These are phyloP conservation scores for Cylas formicarius DNA, from an alignment of 1,140 invertebrate species.

Conservation along the genomic window DNA sequence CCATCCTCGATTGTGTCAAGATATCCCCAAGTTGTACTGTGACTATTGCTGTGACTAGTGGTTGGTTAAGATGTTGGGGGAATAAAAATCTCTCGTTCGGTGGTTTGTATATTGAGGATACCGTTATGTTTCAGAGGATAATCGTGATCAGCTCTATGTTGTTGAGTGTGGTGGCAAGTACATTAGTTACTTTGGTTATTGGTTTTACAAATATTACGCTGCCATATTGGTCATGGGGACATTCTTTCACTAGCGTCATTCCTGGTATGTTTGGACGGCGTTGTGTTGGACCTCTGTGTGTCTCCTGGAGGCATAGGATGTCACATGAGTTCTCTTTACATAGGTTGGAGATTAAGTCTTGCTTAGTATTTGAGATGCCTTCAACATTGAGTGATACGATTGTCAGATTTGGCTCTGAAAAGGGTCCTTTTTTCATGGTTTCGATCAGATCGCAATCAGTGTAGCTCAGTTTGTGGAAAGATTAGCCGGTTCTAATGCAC, in stretches of 20 bases:
- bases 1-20: background rate
- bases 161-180: background rate
- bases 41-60: background rate
- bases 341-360: no score
- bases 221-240: conserved; percentile 6
- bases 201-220: background rate
- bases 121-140: background rate
- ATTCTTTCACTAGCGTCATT: conserved; percentile 4
- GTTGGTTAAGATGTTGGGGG: no score
- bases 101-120: conserved; percentile 1
- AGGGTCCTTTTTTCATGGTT: conserved; percentile 1
- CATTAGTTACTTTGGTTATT: background rate
- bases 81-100: no score
- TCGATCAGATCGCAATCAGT: no score
- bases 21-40: conserved; percentile 10
- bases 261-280: background rate
- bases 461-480: no score
- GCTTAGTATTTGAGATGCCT: conserved; percentile 1
- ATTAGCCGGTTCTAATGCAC: no score
- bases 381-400: conserved; percentile 7
- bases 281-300: conserved; percentile 1
- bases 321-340: background rate
- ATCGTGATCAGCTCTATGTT: background rate
- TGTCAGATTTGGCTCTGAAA: no score
- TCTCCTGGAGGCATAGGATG: conserved; percentile 9